Evolutionary conservation across 2,888 invertebrate species (phyloP).

Genomic region (Odontocerum albicorne): DNA sequence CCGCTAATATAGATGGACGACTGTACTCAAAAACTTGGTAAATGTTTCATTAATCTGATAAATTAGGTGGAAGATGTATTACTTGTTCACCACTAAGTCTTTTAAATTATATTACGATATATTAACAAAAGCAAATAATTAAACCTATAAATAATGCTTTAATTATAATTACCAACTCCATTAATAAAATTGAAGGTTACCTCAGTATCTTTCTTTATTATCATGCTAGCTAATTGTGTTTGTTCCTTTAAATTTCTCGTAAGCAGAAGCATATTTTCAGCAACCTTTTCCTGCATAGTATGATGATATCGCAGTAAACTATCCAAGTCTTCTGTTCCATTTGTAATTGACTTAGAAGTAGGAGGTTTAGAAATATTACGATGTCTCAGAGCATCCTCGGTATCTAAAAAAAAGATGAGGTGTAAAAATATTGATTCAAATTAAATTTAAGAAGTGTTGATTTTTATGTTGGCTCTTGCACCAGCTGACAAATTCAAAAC

Average conservation of each 20-base stretch:
- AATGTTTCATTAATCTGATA: too few species aligned
- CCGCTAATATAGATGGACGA: too few species aligned
- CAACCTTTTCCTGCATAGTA: constrained; percentile 87
- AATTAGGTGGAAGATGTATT: too few species aligned
- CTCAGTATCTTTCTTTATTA: constrained; percentile 88
- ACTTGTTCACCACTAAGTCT: too few species aligned
- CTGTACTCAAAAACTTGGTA: too few species aligned
- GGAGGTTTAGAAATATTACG: constrained; percentile 57
- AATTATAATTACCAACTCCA: background rate
- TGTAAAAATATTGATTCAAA: constrained; percentile 14
- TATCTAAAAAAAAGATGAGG: constrained; percentile 41
- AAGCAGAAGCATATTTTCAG: constrained; percentile 90
- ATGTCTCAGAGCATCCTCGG: constrained; percentile 54
- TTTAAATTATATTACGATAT: too few species aligned
- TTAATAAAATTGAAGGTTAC: constrained; percentile 46
- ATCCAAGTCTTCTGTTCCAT: constrained; percentile 72
- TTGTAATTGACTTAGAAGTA: constrained; percentile 51
- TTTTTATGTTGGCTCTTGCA: too few species aligned
- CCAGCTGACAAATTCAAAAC: too few species aligned
- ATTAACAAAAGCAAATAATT: too few species aligned
- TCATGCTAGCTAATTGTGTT: constrained; percentile 83
- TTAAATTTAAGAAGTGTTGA: too few species aligned
- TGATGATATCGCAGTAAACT: constrained; percentile 84
- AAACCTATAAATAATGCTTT: background rate
- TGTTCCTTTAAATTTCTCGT: constrained; percentile 89